Base-by-base conservation (phyloP, 2,797 vertebrate genomes). In the Danio kyathit region DNA sequence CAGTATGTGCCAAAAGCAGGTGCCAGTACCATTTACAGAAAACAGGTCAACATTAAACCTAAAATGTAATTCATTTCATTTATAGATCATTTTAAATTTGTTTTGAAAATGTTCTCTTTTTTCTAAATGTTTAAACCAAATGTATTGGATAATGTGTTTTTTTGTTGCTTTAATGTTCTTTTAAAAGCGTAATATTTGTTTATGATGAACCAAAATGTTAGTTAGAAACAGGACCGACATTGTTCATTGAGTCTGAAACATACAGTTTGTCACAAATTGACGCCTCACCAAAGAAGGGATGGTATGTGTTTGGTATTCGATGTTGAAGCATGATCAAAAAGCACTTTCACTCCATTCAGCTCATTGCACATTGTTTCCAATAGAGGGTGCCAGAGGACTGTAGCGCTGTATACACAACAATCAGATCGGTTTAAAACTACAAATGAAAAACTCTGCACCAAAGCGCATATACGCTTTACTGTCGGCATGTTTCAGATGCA, bases 351-450 rank as follows among this genome's bases (percentile, higher is more conserved):
- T 21, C 61, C 1, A 14, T 73, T 80, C 73, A 19, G 60, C 61
- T 74, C 5, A 49, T 66, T 74, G 61, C 70, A 80, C 61, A 80
- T 66, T 82, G 65, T 88, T 84, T 85, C 90, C 92, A 90, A 80
- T 80, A 91, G 92, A 90, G 90, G 91, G 87, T 89, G 71, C 77
- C 85, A 90, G 77, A 88, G 84, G 43, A 66, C 90, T 88, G 90
- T 83, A 83, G 66, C 56, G 56, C 44, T 83, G 75, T 69, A 56
- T 79, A 81, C 14, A 76, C 59, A 71, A 76, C 59, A 49, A 63
- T 41, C 40, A 11, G 57, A 43, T 38, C n/a, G 19, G 21, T 80
- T 74, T 17, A 12, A 64, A 81, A 52, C 38, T 57, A 63, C 7
- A 61, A 12, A 67, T 57, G 85, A 75, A 82, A 69, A 88, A 85